These are phyloP conservation scores for Cynocephalus volans DNA, from an alignment of 2,113 vertebrate species.

Conservation along the genomic window DNA sequence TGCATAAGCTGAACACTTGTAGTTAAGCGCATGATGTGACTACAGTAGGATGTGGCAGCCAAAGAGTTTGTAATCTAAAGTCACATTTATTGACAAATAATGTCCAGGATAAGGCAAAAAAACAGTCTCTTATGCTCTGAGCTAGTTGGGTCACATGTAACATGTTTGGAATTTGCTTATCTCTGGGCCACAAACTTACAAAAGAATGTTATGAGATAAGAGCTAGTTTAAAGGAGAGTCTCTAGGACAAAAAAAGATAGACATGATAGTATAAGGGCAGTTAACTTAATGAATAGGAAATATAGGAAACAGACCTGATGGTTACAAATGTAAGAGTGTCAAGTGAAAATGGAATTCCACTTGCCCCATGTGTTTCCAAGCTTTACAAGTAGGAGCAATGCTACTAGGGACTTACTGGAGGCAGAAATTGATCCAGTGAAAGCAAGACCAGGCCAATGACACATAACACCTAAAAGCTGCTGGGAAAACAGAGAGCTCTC, in stretches of 20 bases:
- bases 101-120: not conserved
- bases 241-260: not conserved
- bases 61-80: slow-evolving; percentile 11
- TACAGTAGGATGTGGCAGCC: not conserved
- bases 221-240: not conserved
- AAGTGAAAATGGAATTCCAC: not conserved
- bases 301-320: not conserved
- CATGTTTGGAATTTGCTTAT: not conserved
- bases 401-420: not conserved
- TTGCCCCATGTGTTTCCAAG: not conserved
- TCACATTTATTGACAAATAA: not conserved
- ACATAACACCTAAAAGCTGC: not conserved
- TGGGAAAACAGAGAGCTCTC: not conserved
- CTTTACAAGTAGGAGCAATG: not conserved
- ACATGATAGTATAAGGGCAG: accelerated
- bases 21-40: not conserved
- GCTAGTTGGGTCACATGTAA: not conserved
- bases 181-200: not conserved
- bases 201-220: not conserved
- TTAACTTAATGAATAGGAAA: not conserved
- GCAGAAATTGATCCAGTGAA: not conserved
- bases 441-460: not conserved
- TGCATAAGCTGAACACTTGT: not conserved
- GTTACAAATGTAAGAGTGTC: not conserved
- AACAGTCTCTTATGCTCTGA: not conserved